Percentiles rank a stretch among this genome's conserved stretches.
phyloP scores from a whole-genome alignment of 2,888 invertebrate genomes.

The Octonoba sinensis region DNA sequence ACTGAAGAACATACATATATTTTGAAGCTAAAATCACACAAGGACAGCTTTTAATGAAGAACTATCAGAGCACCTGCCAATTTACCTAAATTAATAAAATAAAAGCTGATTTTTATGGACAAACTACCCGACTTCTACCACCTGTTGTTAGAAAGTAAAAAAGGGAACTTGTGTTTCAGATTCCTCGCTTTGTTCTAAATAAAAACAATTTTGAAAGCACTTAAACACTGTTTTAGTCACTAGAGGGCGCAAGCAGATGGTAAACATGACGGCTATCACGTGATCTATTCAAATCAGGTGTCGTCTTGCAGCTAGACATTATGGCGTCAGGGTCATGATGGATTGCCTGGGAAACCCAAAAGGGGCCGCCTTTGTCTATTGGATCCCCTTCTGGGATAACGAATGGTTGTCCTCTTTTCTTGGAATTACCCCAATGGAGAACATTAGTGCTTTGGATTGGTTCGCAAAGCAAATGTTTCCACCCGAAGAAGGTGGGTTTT shows the following conservation, averaged over 20 bases:
- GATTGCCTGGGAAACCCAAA: slow-evolving; percentile 15
- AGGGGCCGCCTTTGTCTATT: slow-evolving; percentile 47
- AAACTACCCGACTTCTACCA: too few species aligned
- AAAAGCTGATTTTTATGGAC: too few species aligned
- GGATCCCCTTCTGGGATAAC: slow-evolving; percentile 49
- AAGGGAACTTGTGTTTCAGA: too few species aligned
- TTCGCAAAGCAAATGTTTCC: slow-evolving; percentile 35
- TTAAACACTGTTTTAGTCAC: neutral
- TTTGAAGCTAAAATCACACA: too few species aligned
- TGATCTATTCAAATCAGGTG: slow-evolving; percentile 26
- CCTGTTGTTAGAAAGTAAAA: too few species aligned
- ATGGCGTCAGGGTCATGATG: slow-evolving; percentile 38
- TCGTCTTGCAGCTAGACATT: slow-evolving; percentile 36
- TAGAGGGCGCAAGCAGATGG: slow-evolving; percentile 35
- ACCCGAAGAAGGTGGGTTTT: slow-evolving; percentile 52
- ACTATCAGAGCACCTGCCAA: too few species aligned
- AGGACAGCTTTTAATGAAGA: too few species aligned
- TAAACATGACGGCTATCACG: slow-evolving; percentile 41
- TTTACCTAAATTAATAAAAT: too few species aligned
- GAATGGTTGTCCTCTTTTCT: slow-evolving; percentile 34
- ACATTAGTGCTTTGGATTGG: slow-evolving; percentile 44
- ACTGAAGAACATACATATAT: too few species aligned
- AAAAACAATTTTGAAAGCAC: too few species aligned
- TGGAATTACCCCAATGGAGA: slow-evolving; percentile 41
- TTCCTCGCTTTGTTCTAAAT: too few species aligned